Percentiles rank a stretch among this genome's conserved stretches.
These are phyloP conservation scores for Ormyrus nitidulus DNA, from an alignment of 2,888 invertebrate species.

Conservation along the genomic window DNA sequence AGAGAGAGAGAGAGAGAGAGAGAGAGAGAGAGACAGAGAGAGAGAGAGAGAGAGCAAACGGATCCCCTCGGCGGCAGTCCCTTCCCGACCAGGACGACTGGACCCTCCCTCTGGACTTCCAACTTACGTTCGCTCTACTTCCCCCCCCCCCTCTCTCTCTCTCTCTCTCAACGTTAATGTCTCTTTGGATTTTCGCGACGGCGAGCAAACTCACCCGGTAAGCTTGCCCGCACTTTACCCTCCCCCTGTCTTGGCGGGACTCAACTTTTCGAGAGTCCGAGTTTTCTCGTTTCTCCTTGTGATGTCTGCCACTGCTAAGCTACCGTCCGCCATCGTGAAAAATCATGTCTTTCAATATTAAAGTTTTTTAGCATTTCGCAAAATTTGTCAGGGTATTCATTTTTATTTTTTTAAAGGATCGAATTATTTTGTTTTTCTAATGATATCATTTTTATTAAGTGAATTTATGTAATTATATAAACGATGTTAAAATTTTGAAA, in stretches of 20 bases:
- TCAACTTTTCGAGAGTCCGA: slow-evolving; percentile 13
- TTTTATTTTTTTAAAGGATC: neutral
- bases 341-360: neutral
- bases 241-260: slow-evolving; percentile 22
- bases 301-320: neutral
- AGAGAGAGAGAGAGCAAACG: slow-evolving; percentile 35
- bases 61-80: slow-evolving; percentile 29
- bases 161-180: slow-evolving; percentile 24
- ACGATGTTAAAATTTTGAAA: no score
- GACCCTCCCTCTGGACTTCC: slow-evolving; percentile 37
- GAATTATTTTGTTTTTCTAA: neutral
- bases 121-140: slow-evolving; percentile 19
- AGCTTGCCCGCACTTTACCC: neutral
- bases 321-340: neutral
- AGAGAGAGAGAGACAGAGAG: slow-evolving; percentile 43
- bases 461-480: no score
- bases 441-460: no score
- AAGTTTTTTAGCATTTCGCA: slow-evolving; percentile 1
- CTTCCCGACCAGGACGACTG: slow-evolving; percentile 13
- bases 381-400: no score
- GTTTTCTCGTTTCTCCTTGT: neutral
- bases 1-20: slow-evolving; percentile 25
- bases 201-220: slow-evolving; percentile 5
- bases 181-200: slow-evolving; percentile 35
- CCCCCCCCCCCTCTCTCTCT: neutral